phyloP scores from a whole-genome alignment of 2,888 invertebrate genomes.

The Nasonovia ribisnigri region DNA sequence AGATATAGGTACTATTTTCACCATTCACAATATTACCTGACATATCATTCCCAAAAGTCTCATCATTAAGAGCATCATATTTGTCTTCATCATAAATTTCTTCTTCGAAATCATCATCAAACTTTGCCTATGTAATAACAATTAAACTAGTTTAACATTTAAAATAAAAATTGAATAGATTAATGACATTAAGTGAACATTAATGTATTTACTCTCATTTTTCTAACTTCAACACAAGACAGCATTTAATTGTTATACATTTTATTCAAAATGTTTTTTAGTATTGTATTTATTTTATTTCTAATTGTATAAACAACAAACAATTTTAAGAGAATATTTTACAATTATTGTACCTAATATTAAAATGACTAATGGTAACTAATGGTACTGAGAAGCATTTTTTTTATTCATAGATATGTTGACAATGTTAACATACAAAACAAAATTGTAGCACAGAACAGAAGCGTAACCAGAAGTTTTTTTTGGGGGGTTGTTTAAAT shows the following conservation, averaged over 20 bases:
- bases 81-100: slow-evolving; percentile 76
- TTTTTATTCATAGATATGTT: background rate
- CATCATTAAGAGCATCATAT: slow-evolving; percentile 92
- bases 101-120: slow-evolving; percentile 62
- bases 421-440: background rate
- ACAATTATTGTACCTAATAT: background rate
- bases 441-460: background rate
- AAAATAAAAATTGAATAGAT: background rate
- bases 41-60: slow-evolving; percentile 84
- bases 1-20: background rate
- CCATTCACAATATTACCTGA: slow-evolving; percentile 66
- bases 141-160: background rate
- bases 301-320: background rate
- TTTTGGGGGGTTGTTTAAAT: too few relatives aligned
- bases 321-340: background rate
- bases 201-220: background rate
- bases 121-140: slow-evolving; percentile 22
- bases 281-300: background rate
- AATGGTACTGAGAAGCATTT: background rate
- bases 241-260: background rate
- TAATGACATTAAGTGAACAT: background rate
- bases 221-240: background rate
- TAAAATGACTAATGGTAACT: background rate
- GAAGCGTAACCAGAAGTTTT: too few relatives aligned
- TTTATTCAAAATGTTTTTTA: background rate